These are phyloP conservation scores for Premnoplex brunnescens DNA, from an alignment of 2,797 vertebrate genomes.

Conservation along the genomic window DNA sequence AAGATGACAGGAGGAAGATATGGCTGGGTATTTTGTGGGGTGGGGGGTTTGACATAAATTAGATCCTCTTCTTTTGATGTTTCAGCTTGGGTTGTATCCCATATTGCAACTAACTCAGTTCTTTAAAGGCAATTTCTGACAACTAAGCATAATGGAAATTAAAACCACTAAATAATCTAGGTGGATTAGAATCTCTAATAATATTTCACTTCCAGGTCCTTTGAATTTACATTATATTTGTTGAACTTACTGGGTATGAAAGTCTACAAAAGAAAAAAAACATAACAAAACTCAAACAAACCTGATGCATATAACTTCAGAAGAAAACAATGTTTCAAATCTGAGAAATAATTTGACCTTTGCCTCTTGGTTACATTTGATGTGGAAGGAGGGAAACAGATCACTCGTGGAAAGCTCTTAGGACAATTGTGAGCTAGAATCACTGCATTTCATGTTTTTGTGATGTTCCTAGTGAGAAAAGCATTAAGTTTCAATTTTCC, in stretches of 20 bases:
- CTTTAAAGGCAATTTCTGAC: neutral
- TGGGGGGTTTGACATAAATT: neutral
- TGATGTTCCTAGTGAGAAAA: neutral
- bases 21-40: too few species aligned
- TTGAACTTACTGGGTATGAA: neutral
- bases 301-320: neutral
- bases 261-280: neutral
- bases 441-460: neutral
- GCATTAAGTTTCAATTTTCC: neutral
- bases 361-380: neutral
- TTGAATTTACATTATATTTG: neutral
- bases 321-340: neutral
- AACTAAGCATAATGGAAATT: neutral
- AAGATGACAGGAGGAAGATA: neutral
- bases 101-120: neutral
- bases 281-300: neutral
- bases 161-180: neutral
- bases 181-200: neutral
- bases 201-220: neutral
- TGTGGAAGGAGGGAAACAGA: neutral
- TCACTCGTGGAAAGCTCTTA: neutral
- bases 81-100: neutral
- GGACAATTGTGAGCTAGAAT: neutral
- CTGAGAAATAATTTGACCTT: neutral
- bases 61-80: neutral